These are phyloP conservation scores for Pseudomugil gertrudae DNA, from an alignment of 2,797 vertebrate species.

Conservation along the genomic window DNA sequence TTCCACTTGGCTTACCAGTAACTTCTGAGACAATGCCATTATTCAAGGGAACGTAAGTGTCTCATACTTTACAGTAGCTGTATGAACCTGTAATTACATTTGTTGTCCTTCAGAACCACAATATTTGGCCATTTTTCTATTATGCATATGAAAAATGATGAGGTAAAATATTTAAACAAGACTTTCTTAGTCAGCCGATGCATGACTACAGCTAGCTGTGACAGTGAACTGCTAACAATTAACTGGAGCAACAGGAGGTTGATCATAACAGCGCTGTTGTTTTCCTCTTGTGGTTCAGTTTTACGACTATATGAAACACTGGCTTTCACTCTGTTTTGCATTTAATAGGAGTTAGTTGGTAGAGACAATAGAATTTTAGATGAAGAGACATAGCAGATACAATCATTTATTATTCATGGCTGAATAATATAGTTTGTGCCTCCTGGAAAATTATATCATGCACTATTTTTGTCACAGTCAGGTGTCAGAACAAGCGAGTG, in stretches of 20 bases:
- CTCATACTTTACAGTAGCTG: slow-evolving; percentile 25
- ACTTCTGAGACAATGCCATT: slow-evolving; percentile 38
- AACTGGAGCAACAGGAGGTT: slow-evolving; percentile 69
- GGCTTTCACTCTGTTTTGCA: slow-evolving; percentile 55
- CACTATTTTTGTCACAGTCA: slow-evolving; percentile 37
- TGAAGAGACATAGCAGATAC: slow-evolving; percentile 32
- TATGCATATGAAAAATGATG: slow-evolving; percentile 43
- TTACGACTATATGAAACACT: slow-evolving; percentile 67
- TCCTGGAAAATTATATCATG: slow-evolving; percentile 11
- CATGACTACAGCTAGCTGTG: slow-evolving; percentile 47
- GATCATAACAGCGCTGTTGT: slow-evolving; percentile 77
- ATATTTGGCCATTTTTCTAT: slow-evolving; percentile 32
- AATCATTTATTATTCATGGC: slow-evolving; percentile 52
- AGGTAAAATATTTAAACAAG: slow-evolving; percentile 32
- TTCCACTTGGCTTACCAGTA: slow-evolving; percentile 43
- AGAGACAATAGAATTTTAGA: slow-evolving; percentile 38
- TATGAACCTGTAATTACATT: slow-evolving; percentile 48
- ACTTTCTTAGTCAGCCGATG: slow-evolving; percentile 43
- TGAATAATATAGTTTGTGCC: slow-evolving; percentile 5
- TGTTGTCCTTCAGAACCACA: slow-evolving; percentile 22
- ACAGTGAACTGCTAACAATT: slow-evolving; percentile 71
- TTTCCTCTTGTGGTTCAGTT: slow-evolving; percentile 73
- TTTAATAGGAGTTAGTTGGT: slow-evolving; percentile 42
- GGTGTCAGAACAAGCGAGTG: slow-evolving; percentile 51
- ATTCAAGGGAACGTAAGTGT: slow-evolving; percentile 38